Conservation (phyloP, 2,113 vertebrate genomes). For the Climacteris rufus region DNA sequence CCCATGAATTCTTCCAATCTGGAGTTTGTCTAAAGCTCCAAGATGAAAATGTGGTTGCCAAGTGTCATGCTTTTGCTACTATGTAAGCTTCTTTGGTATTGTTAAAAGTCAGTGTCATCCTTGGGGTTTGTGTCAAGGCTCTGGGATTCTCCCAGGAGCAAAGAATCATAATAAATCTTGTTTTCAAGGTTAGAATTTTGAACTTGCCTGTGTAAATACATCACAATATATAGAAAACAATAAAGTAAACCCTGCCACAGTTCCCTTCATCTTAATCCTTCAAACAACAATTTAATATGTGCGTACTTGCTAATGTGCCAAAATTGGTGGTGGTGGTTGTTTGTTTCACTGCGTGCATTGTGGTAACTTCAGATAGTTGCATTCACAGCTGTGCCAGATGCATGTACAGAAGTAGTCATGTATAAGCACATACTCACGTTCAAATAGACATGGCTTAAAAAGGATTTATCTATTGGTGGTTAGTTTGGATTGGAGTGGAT, state of each 20-base stretch:
- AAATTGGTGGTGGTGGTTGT: fast-evolving
- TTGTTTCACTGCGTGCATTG: background rate
- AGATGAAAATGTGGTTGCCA: background rate
- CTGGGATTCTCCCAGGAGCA: background rate
- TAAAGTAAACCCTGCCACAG: background rate
- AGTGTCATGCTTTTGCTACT: background rate
- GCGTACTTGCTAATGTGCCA: background rate
- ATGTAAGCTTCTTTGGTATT: background rate
- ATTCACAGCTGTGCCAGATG: background rate
- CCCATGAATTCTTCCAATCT: background rate
- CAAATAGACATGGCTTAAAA: background rate
- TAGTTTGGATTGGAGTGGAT: no score
- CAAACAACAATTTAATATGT: background rate
- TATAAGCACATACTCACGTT: background rate
- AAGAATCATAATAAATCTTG: background rate
- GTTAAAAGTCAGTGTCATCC: background rate
- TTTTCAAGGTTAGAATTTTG: background rate
- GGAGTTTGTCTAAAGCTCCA: background rate
- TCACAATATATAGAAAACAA: background rate
- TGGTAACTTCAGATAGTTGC: background rate
- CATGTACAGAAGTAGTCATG: background rate
- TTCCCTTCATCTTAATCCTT: background rate
- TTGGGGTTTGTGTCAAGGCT: background rate
- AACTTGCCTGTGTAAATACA: background rate
- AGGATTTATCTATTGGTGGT: background rate